Evolutionary conservation across 2,797 vertebrate genomes (phyloP), one percentile per base, ranked within the genome.

Genomic region (Glossophaga mutica): DNA sequence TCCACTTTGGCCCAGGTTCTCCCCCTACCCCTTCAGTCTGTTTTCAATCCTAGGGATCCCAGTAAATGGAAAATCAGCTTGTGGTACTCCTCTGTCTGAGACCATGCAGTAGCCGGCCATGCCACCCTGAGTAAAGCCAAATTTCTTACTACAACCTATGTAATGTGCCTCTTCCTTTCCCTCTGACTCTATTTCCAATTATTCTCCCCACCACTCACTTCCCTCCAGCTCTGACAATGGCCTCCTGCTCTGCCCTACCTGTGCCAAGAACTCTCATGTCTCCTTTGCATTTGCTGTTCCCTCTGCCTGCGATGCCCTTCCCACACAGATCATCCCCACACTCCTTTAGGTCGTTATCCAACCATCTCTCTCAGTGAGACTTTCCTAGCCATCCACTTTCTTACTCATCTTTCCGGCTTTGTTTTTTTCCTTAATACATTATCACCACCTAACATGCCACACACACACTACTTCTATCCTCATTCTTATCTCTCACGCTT

Each of bases 41-140:
- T 52, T 52, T 94, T 78, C 59, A 48, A 7, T 48, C 32, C 65
- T 24, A 42, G 19, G 26, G 1, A 87, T 55, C 10, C 71, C 29
- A 4, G 77, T 2, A 92, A 87, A 89, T 74, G 39, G 22, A 82
- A 74, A 86, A n/a, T 48, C 67, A 37, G 34, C 18, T 57, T 42
- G 22, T 24, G 19, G 48, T 46, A 34, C 22, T 68, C 24, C 34
- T 88, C 44, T 68, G 11, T 4, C n/a, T 29, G 67, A 52, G 67
- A 32, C 44, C 0, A 0, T 8, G 0, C 2, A 59, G 2, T 9
- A 34, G 42, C 21, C 86, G 71, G 65, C 14, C 10, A 16, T 7
- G 6, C 21, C 26, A 50, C 15, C 32, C 9, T 16, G 8, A 91
- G 42, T 39, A 62, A 87, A 94, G n/a, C 52, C 81, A 85, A 57